A percentile compares a stretch with the other conserved stretches of the same genome.
Evolutionary conservation across 23 tunicate genomes (phyloP).

Genomic region (Phallusia fumigata): DNA sequence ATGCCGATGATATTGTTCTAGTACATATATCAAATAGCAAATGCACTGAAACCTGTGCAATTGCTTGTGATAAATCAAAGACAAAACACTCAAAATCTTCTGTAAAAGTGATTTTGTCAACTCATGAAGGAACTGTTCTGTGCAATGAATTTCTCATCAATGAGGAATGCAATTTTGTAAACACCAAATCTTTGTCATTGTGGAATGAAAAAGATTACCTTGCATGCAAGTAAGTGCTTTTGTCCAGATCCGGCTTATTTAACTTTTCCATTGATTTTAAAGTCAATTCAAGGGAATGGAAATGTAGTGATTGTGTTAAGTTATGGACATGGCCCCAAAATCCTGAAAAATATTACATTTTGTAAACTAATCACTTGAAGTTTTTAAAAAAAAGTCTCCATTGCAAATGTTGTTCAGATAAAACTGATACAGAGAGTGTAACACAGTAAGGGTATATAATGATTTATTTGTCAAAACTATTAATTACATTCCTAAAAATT

Average conservation of each 20-base stretch:
- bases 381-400: too few relatives aligned
- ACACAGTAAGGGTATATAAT: too few relatives aligned
- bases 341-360: too few relatives aligned
- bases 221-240: not conserved
- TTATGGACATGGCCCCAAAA: too few relatives aligned
- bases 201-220: slow-evolving; percentile 1
- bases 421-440: too few relatives aligned
- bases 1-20: not conserved
- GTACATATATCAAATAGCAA: not conserved
- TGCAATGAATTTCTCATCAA: not conserved
- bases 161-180: not conserved
- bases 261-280: not conserved
- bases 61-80: not conserved
- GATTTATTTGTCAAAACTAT: too few relatives aligned
- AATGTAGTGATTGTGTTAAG: too few relatives aligned
- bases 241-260: not conserved
- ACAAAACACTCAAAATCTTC: too few relatives aligned
- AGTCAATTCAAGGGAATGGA: not conserved
- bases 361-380: too few relatives aligned
- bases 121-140: not conserved
- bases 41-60: not conserved
- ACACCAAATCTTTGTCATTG: not conserved
- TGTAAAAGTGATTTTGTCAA: not conserved
- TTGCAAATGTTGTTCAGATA: too few relatives aligned
- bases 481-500: too few relatives aligned